These are phyloP conservation scores for Homalodisca vitripennis DNA, from an alignment of 1,140 invertebrate species.

Conservation along the genomic window DNA sequence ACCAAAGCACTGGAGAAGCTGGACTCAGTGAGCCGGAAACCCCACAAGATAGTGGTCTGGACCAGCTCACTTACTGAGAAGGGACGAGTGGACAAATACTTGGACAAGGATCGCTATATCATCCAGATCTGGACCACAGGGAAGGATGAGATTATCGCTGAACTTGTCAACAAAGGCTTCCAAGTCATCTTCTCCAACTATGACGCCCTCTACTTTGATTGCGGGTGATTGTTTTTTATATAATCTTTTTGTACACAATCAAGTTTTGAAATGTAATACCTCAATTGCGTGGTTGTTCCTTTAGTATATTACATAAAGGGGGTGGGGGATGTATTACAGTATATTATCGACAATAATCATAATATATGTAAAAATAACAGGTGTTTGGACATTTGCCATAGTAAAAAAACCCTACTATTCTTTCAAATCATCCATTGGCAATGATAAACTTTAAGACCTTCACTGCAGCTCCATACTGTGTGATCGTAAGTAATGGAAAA, in stretches of 20 bases:
- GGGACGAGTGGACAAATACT: slow-evolving; percentile 61
- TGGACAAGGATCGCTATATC: slow-evolving; percentile 72
- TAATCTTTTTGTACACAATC: too few species aligned
- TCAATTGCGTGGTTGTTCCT: too few species aligned
- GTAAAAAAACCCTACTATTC: too few species aligned
- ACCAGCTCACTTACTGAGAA: slow-evolving; percentile 73
- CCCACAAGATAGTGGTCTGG: slow-evolving; percentile 63
- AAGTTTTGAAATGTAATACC: too few species aligned
- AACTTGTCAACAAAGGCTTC: slow-evolving; percentile 66
- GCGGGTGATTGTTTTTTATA: slow-evolving; percentile 59
- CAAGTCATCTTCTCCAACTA: slow-evolving; percentile 77
- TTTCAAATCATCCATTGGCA: too few species aligned
- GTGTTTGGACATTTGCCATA: too few species aligned
- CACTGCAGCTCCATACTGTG: too few species aligned
- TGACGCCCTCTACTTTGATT: slow-evolving; percentile 81
- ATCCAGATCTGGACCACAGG: slow-evolving; percentile 76
- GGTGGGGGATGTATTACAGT: too few species aligned
- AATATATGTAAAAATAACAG: too few species aligned
- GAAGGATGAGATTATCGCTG: slow-evolving; percentile 60
- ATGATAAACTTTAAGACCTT: too few species aligned
- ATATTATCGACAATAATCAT: not conserved
- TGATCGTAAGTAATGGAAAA: too few species aligned
- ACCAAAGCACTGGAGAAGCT: slow-evolving; percentile 32
- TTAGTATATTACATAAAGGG: too few species aligned
- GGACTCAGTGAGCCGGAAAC: slow-evolving; percentile 19